These are phyloP conservation scores for Acinonyx jubatus DNA, from an alignment of 2,113 vertebrate species.

Conservation along the genomic window DNA sequence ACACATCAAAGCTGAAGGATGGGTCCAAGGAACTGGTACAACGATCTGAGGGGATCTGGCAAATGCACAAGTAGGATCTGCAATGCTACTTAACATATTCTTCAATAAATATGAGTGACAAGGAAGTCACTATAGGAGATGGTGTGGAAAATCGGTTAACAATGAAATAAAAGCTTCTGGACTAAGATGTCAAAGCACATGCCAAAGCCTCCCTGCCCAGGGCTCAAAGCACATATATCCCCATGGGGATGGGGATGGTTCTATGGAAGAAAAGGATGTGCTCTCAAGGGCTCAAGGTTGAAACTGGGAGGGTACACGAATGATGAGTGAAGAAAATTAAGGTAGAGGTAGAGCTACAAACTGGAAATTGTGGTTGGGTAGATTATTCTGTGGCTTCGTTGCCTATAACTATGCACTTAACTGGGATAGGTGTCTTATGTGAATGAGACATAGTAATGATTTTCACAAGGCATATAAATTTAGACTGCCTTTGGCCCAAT, in stretches of 20 bases:
- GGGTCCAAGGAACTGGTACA: not conserved
- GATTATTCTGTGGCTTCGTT: not conserved
- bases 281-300: not conserved
- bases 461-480: not conserved
- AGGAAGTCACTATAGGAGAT: not conserved
- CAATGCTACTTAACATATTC: not conserved
- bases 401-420: not conserved
- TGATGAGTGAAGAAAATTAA: not conserved
- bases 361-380: no score
- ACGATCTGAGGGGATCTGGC: no score
- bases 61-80: not conserved
- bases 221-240: no score
- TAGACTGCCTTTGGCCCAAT: not conserved
- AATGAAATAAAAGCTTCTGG: not conserved
- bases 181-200: not conserved
- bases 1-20: not conserved
- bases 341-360: not conserved
- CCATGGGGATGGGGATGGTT: no score
- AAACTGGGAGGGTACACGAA: not conserved
- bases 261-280: accelerated
- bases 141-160: not conserved
- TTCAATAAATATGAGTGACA: not conserved
- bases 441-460: not conserved
- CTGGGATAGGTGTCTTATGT: not conserved
- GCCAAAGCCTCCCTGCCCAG: not conserved